phyloP scores from a whole-genome alignment of 2,888 invertebrate species.

The Physocephala rufipes region DNA sequence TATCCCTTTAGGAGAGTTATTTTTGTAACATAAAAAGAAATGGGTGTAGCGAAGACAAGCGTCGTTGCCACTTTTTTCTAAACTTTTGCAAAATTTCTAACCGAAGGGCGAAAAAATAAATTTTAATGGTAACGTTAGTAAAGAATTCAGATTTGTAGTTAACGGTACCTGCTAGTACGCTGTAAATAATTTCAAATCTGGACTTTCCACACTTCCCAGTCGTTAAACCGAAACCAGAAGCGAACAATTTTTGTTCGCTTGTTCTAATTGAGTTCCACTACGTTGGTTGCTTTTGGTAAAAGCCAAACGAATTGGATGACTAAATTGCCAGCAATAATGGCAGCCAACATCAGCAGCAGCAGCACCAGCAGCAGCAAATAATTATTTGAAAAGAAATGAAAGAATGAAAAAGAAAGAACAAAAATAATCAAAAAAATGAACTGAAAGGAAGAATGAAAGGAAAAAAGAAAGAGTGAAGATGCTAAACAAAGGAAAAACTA shows the following conservation, averaged over 20 bases:
- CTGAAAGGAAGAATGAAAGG: constrained; percentile 9
- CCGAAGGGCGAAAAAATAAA: background rate
- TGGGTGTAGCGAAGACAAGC: too few species aligned
- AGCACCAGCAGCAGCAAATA: too few species aligned
- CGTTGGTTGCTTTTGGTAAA: background rate
- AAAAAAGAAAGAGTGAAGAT: background rate
- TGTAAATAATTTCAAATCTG: constrained; percentile 9
- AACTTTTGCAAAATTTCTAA: background rate
- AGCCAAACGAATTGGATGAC: constrained; percentile 4
- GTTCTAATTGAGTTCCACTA: constrained; percentile 22
- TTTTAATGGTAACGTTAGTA: background rate
- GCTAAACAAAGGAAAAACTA: too few species aligned
- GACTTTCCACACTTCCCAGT: background rate
- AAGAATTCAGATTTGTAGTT: constrained; percentile 13
- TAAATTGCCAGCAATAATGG: constrained; percentile 21
- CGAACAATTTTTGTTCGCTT: constrained; percentile 12
- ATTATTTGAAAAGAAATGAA: background rate
- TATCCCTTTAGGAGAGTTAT: too few species aligned
- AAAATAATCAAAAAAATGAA: background rate
- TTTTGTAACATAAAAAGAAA: too few species aligned
- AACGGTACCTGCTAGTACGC: constrained; percentile 1
- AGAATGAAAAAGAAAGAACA: constrained; percentile 3
- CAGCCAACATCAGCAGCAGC: too few species aligned
- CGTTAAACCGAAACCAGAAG: constrained; percentile 10
- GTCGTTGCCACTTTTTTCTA: too few species aligned